Conservation (phyloP, 2,888 invertebrate genomes). For the Mantis religiosa region DNA sequence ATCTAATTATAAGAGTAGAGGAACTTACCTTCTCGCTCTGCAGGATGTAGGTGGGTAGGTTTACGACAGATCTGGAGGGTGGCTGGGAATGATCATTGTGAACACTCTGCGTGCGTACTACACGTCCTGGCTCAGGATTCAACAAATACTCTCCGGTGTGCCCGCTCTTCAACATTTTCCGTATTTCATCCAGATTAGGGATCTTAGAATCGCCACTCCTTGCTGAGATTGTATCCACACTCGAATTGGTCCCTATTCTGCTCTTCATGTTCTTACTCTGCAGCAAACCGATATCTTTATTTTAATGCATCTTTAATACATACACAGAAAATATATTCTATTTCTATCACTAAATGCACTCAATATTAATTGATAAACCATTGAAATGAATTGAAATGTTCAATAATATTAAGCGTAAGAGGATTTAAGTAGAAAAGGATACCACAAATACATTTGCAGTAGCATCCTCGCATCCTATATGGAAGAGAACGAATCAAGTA, state of each 20-base stretch:
- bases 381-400: no score
- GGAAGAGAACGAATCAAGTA: no score
- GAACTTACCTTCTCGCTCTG: conserved; percentile 59
- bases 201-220: conserved; percentile 53
- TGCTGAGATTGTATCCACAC: conserved; percentile 49
- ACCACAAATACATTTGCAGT: no score
- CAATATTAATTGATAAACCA: no score
- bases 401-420: no score
- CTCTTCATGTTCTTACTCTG: conserved; percentile 45
- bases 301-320: no score
- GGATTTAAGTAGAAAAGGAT: no score
- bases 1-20: no score
- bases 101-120: conserved; percentile 38
- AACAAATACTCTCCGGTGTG: conserved; percentile 62
- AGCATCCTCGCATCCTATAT: no score
- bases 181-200: conserved; percentile 62
- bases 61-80: conserved; percentile 58
- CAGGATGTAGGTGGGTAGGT: conserved; percentile 69
- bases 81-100: conserved; percentile 32
- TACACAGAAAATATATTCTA: no score
- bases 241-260: conserved; percentile 41
- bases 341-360: no score
- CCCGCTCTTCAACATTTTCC: conserved; percentile 65
- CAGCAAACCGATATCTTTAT: neutral
- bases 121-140: conserved; percentile 50